Conservation (phyloP, 2,888 invertebrate genomes). For the Schizaphis graminum region DNA sequence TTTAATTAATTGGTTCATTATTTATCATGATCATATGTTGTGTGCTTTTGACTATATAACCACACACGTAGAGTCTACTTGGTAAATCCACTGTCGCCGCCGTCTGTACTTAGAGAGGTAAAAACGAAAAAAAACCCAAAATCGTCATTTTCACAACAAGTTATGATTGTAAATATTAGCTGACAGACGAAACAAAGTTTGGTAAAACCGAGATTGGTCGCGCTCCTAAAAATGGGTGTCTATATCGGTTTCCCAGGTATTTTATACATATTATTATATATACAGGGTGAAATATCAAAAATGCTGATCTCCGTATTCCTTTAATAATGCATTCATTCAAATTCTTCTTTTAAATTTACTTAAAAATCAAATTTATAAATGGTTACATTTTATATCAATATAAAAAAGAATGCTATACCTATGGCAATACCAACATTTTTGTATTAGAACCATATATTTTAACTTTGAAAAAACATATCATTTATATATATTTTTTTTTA, state of each 20-base stretch:
- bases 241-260: neutral
- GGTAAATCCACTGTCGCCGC: neutral
- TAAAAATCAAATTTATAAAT: neutral
- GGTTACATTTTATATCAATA: neutral
- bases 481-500: neutral
- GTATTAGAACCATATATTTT: neutral
- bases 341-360: neutral
- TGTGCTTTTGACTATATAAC: neutral
- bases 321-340: neutral
- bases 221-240: neutral
- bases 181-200: neutral
- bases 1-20: neutral
- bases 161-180: conserved; percentile 30
- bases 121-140: neutral
- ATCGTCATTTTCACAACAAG: neutral
- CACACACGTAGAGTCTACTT: neutral
- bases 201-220: neutral
- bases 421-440: neutral
- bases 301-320: neutral
- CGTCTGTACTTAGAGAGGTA: neutral
- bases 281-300: neutral
- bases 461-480: neutral
- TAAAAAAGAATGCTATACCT: too few relatives aligned
- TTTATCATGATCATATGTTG: conserved; percentile 15
- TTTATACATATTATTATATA: neutral